phyloP scores from a whole-genome alignment of 1,140 invertebrate species.

The Ylistrum balloti region DNA sequence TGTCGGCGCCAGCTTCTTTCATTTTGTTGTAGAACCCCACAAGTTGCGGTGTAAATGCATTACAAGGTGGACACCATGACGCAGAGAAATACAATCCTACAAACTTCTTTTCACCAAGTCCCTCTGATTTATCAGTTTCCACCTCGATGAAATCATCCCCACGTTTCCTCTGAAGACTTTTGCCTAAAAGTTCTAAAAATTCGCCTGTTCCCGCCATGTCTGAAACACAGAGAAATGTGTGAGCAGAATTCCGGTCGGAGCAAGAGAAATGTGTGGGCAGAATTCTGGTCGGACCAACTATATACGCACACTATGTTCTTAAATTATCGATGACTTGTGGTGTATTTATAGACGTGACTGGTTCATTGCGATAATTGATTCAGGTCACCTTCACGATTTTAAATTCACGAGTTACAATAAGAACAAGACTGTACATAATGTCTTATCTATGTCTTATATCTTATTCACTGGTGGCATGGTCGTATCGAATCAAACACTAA shows the following conservation, averaged over 20 bases:
- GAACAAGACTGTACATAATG: too few relatives aligned
- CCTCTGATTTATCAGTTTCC: background rate
- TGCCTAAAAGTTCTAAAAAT: background rate
- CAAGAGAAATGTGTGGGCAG: background rate
- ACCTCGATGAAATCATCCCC: background rate
- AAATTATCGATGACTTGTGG: background rate
- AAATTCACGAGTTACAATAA: too few relatives aligned
- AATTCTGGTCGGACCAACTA: background rate
- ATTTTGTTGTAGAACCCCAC: constrained; percentile 84
- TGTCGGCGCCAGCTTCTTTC: constrained; percentile 85
- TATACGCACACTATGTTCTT: background rate
- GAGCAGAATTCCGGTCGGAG: background rate
- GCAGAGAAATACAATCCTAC: constrained; percentile 84
- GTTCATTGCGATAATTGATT: background rate
- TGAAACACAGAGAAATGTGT: background rate
- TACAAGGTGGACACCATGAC: constrained; percentile 85
- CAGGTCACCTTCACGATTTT: too few relatives aligned
- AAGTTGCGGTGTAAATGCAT: constrained; percentile 83
- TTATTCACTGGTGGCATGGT: too few relatives aligned
- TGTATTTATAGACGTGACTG: background rate
- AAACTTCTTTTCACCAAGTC: constrained; percentile 30
- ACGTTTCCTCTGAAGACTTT: background rate
- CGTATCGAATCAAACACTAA: too few relatives aligned
- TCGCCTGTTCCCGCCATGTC: background rate
- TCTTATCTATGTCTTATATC: too few relatives aligned